A percentile compares a stretch with the other conserved stretches of the same genome.
Evolutionary conservation across 2,888 invertebrate genomes (phyloP).

Genomic region (Leucophenga montana): DNA sequence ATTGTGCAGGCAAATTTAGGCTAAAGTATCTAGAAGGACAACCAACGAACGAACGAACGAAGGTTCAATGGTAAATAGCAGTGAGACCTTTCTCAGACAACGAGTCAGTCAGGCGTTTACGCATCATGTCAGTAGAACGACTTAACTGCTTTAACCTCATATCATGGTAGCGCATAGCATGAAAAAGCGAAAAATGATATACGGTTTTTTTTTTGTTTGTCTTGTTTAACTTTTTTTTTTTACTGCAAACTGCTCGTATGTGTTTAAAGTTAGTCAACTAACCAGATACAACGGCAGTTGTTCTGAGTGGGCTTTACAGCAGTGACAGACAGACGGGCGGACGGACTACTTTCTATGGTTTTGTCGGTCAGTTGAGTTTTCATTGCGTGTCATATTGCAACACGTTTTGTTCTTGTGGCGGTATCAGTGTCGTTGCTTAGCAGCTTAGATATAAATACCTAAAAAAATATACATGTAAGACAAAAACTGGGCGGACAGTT

Average conservation of each 20-base stretch:
- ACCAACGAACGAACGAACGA: too few relatives aligned
- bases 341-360: background rate
- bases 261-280: background rate
- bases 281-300: background rate
- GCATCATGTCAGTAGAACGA: too few relatives aligned
- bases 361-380: conserved; percentile 1
- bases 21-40: too few relatives aligned
- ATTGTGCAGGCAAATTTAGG: too few relatives aligned
- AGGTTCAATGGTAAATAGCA: too few relatives aligned
- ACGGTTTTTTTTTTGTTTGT: background rate
- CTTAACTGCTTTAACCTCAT: too few relatives aligned
- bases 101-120: too few relatives aligned
- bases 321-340: too few relatives aligned
- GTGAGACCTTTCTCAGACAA: too few relatives aligned
- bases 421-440: background rate
- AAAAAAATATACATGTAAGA: too few relatives aligned
- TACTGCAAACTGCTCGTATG: background rate
- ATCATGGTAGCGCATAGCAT: too few relatives aligned
- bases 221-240: background rate
- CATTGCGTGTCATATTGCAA: background rate
- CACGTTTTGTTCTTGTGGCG: background rate
- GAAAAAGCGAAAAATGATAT: background rate
- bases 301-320: background rate
- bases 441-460: background rate
- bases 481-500: too few relatives aligned